phyloP scores from a whole-genome alignment of 2,113 vertebrate genomes.

The Nerophis lumbriciformis region DNA sequence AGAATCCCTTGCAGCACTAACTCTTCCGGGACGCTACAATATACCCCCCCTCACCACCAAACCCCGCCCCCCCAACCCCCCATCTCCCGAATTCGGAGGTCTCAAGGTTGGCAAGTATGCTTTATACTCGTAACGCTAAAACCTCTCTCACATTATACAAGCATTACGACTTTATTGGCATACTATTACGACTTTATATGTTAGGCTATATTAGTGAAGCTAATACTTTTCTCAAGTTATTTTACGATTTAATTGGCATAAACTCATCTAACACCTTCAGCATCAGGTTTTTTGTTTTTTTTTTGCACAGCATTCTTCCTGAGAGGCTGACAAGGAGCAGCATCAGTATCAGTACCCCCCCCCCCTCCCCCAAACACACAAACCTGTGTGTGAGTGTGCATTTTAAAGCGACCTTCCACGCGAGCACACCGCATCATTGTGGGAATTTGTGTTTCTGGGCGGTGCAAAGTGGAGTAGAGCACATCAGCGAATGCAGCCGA shows the following conservation, averaged over 20 bases:
- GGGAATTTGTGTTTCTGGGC: conserved; percentile 61
- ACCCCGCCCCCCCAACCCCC: too few species aligned
- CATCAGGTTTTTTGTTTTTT: neutral
- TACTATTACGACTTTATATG: neutral
- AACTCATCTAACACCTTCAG: neutral
- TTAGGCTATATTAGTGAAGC: too few species aligned
- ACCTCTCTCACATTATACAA: too few species aligned
- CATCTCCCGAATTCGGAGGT: too few species aligned
- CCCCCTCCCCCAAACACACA: too few species aligned
- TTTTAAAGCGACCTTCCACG: conserved; percentile 60
- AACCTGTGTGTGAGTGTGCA: conserved; percentile 23
- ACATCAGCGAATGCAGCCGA: conserved; percentile 62
- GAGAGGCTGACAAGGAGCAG: conserved; percentile 1
- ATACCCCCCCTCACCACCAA: too few species aligned
- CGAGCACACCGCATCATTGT: conserved; percentile 59
- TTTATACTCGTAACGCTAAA: too few species aligned
- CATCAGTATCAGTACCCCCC: conserved; percentile 8
- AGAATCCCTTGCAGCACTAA: too few species aligned
- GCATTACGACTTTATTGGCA: neutral
- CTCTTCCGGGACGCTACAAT: too few species aligned
- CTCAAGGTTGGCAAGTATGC: too few species aligned
- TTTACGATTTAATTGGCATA: too few species aligned
- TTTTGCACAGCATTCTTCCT: conserved; percentile 6
- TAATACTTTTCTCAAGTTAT: too few species aligned
- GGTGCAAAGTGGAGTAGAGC: conserved; percentile 61